phyloP scores from a whole-genome alignment of 2,113 vertebrate genomes.

The Dipodomys merriami region DNA sequence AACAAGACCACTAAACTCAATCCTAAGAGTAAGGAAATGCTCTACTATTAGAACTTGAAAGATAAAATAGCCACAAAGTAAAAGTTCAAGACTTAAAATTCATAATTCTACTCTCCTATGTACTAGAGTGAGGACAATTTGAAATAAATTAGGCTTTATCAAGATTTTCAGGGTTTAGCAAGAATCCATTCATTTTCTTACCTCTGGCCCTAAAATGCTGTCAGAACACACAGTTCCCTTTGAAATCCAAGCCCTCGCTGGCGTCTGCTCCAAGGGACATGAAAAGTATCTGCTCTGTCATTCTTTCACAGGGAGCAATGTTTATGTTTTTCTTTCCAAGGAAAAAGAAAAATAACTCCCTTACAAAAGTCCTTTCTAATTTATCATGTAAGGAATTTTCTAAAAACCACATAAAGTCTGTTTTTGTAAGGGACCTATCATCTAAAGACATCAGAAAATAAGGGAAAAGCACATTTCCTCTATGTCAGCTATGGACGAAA shows the following conservation, averaged over 20 bases:
- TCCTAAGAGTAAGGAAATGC: background rate
- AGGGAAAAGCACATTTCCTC: background rate
- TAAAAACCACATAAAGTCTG: conserved; percentile 13
- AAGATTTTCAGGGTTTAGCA: conserved; percentile 1
- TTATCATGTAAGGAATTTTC: conserved; percentile 21
- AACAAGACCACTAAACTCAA: background rate
- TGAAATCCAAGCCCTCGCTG: conserved; percentile 13
- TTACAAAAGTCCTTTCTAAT: background rate
- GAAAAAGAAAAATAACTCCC: conserved; percentile 36
- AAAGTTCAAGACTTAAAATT: conserved; percentile 11
- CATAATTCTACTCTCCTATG: background rate
- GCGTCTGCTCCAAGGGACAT: background rate
- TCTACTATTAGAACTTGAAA: background rate
- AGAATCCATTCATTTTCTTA: background rate
- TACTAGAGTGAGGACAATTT: conserved; percentile 2
- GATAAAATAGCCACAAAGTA: background rate
- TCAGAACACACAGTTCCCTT: background rate
- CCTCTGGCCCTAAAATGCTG: background rate
- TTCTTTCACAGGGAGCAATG: conserved; percentile 6
- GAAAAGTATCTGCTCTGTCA: background rate
- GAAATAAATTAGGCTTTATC: background rate
- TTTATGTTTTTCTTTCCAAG: conserved; percentile 7
- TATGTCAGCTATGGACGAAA: background rate
- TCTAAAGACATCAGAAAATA: conserved; percentile 15
- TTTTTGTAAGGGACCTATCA: background rate